A percentile compares a stretch with the other conserved stretches of the same genome.
Conservation (phyloP, 1,140 invertebrate genomes). For the Bombyx mandarina region DNA sequence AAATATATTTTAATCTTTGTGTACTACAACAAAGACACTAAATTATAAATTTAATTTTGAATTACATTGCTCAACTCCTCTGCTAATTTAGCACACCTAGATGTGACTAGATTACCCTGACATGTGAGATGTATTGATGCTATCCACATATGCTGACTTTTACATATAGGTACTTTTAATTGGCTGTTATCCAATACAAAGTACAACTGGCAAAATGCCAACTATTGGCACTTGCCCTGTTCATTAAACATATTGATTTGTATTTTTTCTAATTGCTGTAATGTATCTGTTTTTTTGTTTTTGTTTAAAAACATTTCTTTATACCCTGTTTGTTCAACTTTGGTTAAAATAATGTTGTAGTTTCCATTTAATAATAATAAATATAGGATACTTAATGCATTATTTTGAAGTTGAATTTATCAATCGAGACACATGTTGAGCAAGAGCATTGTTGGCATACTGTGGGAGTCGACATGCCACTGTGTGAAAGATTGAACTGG, state of each 20-base stretch:
- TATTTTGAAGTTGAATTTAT: background rate
- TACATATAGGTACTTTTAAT: constrained; percentile 56
- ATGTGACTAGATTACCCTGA: constrained; percentile 36
- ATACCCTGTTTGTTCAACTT: background rate
- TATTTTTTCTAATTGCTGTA: constrained; percentile 52
- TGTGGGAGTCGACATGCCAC: constrained; percentile 45
- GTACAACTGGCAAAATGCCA: constrained; percentile 56
- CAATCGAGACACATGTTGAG: constrained; percentile 8
- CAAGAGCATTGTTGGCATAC: constrained; percentile 59
- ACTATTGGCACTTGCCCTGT: constrained; percentile 52
- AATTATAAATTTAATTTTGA: constrained; percentile 12
- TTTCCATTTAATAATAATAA: no score
- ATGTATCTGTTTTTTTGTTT: no score
- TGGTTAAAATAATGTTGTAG: no score
- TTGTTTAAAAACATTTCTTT: constrained; percentile 6
- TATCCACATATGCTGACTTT: constrained; percentile 24
- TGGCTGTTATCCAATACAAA: constrained; percentile 69
- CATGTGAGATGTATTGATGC: constrained; percentile 52
- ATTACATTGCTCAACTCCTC: constrained; percentile 24
- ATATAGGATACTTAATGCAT: no score
- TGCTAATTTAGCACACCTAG: constrained; percentile 44
- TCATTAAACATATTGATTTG: constrained; percentile 64
- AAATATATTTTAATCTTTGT: background rate
- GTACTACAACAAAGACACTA: constrained; percentile 1
- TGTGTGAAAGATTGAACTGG: constrained; percentile 49